Percentiles rank a stretch among this genome's conserved stretches.
phyloP scores from a whole-genome alignment of 2,797 vertebrate genomes.

The Anableps anableps region DNA sequence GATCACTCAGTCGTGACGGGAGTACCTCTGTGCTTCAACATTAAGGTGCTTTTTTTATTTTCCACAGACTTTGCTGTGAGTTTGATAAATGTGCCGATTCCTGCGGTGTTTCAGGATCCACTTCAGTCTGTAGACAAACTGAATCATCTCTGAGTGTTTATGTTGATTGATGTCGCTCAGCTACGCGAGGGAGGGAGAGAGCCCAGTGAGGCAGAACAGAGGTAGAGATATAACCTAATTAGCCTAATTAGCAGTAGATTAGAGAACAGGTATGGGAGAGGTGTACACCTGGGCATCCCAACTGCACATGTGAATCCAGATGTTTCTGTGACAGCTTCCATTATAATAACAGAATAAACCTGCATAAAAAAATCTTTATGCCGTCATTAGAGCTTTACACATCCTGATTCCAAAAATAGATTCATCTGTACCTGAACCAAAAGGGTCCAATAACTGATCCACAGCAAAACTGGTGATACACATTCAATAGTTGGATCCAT shows the following conservation, averaged over 20 bases:
- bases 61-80: constrained; percentile 13
- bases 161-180: constrained; percentile 2
- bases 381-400: not conserved
- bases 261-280: not conserved
- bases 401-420: not conserved
- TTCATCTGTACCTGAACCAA: not conserved
- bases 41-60: constrained; percentile 8
- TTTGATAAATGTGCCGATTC: not conserved
- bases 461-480: not conserved
- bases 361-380: not conserved
- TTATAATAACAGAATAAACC: not conserved
- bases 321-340: not conserved
- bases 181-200: not conserved
- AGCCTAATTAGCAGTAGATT: not conserved
- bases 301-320: not conserved
- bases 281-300: not conserved
- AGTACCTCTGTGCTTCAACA: constrained; percentile 1
- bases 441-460: not conserved
- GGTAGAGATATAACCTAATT: not conserved
- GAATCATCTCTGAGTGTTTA: not conserved
- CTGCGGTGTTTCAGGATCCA: not conserved
- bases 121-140: constrained; percentile 4
- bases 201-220: not conserved
- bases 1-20: constrained; percentile 19
- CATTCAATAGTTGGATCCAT: not conserved